Percentiles rank a stretch among this genome's conserved stretches.
These are phyloP conservation scores for Catamblyrhynchus diadema DNA, from an alignment of 2,797 vertebrate species.

Conservation along the genomic window DNA sequence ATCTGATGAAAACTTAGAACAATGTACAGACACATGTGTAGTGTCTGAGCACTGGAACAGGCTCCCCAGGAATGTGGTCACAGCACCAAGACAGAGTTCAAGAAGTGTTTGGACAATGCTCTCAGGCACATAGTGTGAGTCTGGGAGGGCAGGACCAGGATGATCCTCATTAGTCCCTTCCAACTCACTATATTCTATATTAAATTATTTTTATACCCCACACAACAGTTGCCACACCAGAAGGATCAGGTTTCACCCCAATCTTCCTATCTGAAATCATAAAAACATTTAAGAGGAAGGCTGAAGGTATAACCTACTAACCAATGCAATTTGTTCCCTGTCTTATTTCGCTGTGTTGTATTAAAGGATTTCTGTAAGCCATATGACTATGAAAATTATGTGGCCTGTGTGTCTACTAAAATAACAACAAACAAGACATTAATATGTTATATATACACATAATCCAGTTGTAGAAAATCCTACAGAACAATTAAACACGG, in stretches of 20 bases:
- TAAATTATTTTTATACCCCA: background rate
- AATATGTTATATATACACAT: rapidly evolving
- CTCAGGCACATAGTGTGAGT: background rate
- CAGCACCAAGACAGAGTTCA: background rate
- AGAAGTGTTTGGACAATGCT: background rate
- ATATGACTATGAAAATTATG: background rate
- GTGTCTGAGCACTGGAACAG: background rate
- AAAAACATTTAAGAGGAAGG: background rate
- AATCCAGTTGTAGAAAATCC: background rate
- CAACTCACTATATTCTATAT: background rate
- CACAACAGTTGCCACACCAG: background rate
- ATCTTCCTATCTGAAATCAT: background rate
- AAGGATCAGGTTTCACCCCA: background rate
- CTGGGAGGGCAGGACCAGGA: background rate
- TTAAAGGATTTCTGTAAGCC: background rate
- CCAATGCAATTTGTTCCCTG: background rate
- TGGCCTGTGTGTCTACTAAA: background rate
- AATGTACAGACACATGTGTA: background rate
- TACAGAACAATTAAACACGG: background rate
- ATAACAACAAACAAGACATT: background rate
- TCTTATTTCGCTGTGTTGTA: background rate
- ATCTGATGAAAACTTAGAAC: background rate
- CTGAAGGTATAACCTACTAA: background rate
- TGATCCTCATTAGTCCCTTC: background rate
- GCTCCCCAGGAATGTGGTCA: background rate